Evolutionary conservation across 2,888 invertebrate species (phyloP).

Genomic region (Leptinotarsa rubiginosa): DNA sequence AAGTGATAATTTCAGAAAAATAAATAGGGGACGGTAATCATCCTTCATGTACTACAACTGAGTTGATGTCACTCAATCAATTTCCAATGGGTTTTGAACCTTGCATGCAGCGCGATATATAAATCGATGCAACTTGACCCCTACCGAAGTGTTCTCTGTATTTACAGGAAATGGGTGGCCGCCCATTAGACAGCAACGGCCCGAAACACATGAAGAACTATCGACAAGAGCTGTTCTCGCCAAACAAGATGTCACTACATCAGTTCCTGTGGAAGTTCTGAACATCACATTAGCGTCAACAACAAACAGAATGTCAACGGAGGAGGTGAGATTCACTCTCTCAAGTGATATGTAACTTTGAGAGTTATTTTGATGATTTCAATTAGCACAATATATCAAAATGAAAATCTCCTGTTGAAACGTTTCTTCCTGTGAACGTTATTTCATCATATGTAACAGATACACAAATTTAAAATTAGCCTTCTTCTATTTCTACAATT

Average conservation of each 20-base stretch:
- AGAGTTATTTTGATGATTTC: no score
- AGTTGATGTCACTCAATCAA: neutral
- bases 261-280: slow-evolving; percentile 18
- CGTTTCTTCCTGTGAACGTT: no score
- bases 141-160: slow-evolving; percentile 25
- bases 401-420: no score
- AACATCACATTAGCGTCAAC: slow-evolving; percentile 27
- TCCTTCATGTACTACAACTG: neutral
- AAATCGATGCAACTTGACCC: neutral
- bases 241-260: slow-evolving; percentile 35
- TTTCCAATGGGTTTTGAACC: neutral
- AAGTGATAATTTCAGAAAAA: no score
- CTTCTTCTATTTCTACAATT: no score
- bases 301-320: slow-evolving; percentile 26
- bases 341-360: no score
- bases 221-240: slow-evolving; percentile 44
- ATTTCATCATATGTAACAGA: no score
- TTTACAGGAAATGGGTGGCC: slow-evolving; percentile 64
- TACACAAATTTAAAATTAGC: no score
- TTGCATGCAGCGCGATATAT: neutral
- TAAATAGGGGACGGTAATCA: no score
- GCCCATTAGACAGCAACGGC: slow-evolving; percentile 56
- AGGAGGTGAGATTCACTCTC: slow-evolving; percentile 28
- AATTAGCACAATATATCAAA: no score
- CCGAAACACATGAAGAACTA: slow-evolving; percentile 53